Evolutionary conservation across 1,140 invertebrate species (phyloP).

Genomic region (Polypedilum pembai): DNA sequence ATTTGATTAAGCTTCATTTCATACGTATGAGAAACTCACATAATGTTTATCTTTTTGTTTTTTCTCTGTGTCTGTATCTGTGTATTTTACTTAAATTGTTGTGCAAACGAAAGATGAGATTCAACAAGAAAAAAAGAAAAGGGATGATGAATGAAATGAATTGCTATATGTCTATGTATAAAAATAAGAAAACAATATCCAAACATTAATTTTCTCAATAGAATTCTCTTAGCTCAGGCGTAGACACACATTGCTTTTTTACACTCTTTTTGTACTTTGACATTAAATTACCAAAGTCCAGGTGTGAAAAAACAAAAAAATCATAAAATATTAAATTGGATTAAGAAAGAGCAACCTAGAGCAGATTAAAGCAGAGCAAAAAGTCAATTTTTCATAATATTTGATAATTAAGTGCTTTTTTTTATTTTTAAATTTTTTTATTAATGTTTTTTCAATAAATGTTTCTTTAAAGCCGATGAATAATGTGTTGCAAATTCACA

Average conservation of each 20-base stretch:
- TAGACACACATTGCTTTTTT: not conserved
- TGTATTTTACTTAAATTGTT: not conserved
- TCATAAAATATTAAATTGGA: no score
- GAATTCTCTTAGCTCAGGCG: not conserved
- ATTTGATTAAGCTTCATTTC: not conserved
- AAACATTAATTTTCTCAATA: constrained; percentile 1
- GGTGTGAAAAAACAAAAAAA: not conserved
- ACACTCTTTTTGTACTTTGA: not conserved
- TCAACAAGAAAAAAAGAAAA: not conserved
- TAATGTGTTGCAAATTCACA: no score
- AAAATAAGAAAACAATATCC: not conserved
- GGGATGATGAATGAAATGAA: not conserved
- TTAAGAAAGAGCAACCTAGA: not conserved
- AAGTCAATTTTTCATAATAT: no score
- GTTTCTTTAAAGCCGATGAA: no score
- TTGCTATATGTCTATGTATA: not conserved
- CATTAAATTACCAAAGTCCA: not conserved
- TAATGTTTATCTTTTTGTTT: not conserved
- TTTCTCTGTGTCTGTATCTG: not conserved
- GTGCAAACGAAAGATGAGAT: not conserved
- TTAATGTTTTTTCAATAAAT: no score
- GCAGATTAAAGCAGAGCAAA: no score
- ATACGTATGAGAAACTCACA: not conserved
- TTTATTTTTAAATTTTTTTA: no score
- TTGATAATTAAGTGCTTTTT: no score